Percentiles rank a stretch among this genome's conserved stretches.
Evolutionary conservation across 2,797 vertebrate species (phyloP).

Genomic region (Calcarius lapponicus): DNA sequence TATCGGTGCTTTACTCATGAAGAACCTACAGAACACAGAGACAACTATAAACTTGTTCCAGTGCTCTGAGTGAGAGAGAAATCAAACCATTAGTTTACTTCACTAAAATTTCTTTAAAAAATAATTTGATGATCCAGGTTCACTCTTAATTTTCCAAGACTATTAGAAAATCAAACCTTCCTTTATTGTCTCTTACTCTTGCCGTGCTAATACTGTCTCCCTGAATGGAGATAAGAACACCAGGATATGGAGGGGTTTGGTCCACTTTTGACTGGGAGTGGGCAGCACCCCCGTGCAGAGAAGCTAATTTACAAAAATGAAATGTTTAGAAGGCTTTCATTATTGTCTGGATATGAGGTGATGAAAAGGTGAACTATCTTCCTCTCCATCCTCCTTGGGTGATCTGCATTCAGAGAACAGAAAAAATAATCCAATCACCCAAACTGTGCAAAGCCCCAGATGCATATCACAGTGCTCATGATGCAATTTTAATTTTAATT

Average conservation of each 20-base stretch:
- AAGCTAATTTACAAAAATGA: neutral
- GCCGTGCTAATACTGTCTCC: neutral
- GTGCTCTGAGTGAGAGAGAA: neutral
- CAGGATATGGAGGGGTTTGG: neutral
- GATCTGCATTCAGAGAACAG: neutral
- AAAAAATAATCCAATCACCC: neutral
- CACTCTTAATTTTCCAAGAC: neutral
- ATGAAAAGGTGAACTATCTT: neutral
- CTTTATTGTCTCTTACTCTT: neutral
- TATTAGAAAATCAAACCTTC: neutral
- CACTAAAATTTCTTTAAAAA: neutral
- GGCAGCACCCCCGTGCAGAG: neutral
- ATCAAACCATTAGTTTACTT: neutral
- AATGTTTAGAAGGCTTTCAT: neutral
- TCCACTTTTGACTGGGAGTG: neutral
- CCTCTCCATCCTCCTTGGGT: neutral
- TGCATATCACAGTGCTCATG: neutral
- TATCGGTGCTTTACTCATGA: conserved; percentile 64
- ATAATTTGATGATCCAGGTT: neutral
- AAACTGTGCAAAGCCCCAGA: neutral
- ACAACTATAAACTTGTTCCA: neutral
- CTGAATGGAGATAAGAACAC: neutral
- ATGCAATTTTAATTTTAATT: neutral
- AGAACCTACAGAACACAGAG: conserved; percentile 72
- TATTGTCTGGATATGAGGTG: neutral